Evolutionary conservation across 2,113 vertebrate species (phyloP).

Genomic region (Marmota flaviventris): DNA sequence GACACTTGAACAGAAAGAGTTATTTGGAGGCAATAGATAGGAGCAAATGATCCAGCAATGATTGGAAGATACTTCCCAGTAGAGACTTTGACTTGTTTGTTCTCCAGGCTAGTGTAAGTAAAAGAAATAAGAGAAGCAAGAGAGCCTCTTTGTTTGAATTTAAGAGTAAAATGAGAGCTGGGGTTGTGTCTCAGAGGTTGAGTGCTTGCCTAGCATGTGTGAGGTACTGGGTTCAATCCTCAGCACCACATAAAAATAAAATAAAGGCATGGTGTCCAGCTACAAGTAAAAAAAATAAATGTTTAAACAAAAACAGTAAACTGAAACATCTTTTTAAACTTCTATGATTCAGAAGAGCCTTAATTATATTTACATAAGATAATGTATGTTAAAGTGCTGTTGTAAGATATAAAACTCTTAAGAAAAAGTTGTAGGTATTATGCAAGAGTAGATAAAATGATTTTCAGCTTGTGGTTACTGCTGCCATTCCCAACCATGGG

Average conservation of each 20-base stretch:
- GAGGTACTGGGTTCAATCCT: too few relatives aligned
- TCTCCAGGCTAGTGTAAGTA: constrained; percentile 42
- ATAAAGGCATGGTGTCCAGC: too few relatives aligned
- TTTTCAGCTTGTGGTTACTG: not conserved
- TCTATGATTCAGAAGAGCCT: constrained; percentile 30
- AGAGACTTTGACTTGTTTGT: constrained; percentile 34
- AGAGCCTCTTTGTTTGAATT: constrained; percentile 19
- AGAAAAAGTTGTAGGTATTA: not conserved
- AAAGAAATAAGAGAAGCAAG: constrained; percentile 48
- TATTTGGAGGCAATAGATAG: not conserved
- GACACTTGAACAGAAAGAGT: not conserved
- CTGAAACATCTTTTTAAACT: constrained; percentile 42
- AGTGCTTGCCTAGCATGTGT: too few relatives aligned
- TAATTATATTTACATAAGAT: constrained; percentile 38
- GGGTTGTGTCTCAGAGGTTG: too few relatives aligned
- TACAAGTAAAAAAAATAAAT: too few relatives aligned
- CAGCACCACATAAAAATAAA: too few relatives aligned
- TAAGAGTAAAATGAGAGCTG: constrained; percentile 34
- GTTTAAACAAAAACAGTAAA: not conserved
- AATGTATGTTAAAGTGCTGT: not conserved
- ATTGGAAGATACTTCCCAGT: not conserved
- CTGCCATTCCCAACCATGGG: not conserved
- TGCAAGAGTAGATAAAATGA: not conserved
- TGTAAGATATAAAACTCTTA: not conserved
- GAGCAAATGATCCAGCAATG: not conserved